Percentiles rank a stretch among this genome's conserved stretches.
Evolutionary conservation across 2,888 invertebrate genomes (phyloP).

Genomic region (Lycophotia porphyrea): DNA sequence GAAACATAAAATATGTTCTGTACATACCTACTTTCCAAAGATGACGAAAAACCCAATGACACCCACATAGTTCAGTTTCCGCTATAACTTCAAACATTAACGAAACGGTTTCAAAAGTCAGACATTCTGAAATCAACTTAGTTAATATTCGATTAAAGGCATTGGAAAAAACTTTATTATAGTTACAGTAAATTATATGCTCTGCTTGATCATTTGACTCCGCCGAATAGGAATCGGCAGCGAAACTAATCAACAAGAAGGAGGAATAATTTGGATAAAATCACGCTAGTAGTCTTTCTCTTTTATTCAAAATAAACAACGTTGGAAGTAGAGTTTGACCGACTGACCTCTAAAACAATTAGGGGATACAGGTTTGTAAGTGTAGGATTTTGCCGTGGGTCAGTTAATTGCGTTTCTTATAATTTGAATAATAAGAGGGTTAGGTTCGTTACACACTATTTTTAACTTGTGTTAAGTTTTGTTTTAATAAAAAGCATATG

Average conservation of each 20-base stretch:
- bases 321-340: constrained; percentile 35
- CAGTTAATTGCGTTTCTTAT: neutral
- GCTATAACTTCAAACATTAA: neutral
- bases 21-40: neutral
- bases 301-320: constrained; percentile 14
- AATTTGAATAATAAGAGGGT: neutral
- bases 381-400: neutral
- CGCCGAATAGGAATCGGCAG: neutral
- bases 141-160: neutral
- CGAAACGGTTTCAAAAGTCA: neutral
- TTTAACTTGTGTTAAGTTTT: neutral
- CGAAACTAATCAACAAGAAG: too few relatives aligned
- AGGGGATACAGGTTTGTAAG: constrained; percentile 19
- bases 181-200: neutral
- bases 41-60: neutral
- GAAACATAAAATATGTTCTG: neutral
- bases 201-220: neutral
- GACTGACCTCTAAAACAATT: constrained; percentile 41
- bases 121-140: neutral
- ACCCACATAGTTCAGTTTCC: neutral
- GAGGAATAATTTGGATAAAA: too few relatives aligned
- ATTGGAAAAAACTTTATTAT: neutral
- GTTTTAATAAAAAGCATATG: neutral
- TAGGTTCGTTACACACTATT: neutral
- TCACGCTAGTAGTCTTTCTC: too few relatives aligned